Percentiles rank a stretch among this genome's conserved stretches.
Conservation (phyloP, 1,140 invertebrate species). For the Episyrphus balteatus region DNA sequence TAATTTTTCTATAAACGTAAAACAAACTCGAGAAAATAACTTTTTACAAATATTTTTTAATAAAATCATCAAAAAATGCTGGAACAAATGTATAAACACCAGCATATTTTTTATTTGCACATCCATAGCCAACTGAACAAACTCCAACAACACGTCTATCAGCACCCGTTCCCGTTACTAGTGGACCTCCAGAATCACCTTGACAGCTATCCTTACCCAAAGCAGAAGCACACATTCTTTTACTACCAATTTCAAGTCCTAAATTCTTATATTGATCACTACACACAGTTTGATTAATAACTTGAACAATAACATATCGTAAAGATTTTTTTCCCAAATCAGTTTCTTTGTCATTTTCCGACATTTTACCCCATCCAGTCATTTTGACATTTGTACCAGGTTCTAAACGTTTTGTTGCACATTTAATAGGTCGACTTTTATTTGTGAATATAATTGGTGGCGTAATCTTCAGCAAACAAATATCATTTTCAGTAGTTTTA, state of each 20-base stretch:
- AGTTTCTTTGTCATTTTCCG: neutral
- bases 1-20: too few species aligned
- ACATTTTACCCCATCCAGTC: constrained; percentile 2
- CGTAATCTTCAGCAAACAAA: neutral
- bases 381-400: neutral
- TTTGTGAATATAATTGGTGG: neutral
- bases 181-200: constrained; percentile 35
- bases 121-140: constrained; percentile 47
- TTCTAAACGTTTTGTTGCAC: neutral
- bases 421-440: neutral
- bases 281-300: constrained; percentile 71
- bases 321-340: constrained; percentile 60
- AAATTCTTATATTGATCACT: constrained; percentile 65
- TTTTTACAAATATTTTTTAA: too few species aligned
- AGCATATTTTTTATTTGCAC: constrained; percentile 39
- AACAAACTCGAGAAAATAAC: too few species aligned
- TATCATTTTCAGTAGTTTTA: neutral
- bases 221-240: constrained; percentile 39
- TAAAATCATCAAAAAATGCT: constrained; percentile 54
- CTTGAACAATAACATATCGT: constrained; percentile 78
- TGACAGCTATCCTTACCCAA: constrained; percentile 10
- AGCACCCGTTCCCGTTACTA: constrained; percentile 16
- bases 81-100: constrained; percentile 53
- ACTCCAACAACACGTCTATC: constrained; percentile 39
- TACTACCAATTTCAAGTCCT: constrained; percentile 70